A percentile compares a stretch with the other conserved stretches of the same genome.
Conservation (phyloP, 2,113 vertebrate species). For the Rutilus rutilus region DNA sequence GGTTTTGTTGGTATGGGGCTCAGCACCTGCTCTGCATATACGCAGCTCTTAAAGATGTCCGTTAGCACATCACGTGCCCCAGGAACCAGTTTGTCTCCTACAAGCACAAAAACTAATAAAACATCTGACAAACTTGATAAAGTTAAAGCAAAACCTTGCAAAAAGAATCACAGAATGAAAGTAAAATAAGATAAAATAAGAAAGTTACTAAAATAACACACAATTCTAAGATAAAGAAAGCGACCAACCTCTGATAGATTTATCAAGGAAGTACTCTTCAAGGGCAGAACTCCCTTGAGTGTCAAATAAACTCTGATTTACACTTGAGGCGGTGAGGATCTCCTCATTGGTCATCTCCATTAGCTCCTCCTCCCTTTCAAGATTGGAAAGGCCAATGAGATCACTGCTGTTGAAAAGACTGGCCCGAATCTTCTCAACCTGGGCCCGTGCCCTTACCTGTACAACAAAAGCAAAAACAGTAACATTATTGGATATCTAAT, state of each 20-base stretch:
- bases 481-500: neutral
- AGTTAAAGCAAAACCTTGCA: neutral
- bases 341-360: slow-evolving; percentile 98
- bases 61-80: slow-evolving; percentile 91
- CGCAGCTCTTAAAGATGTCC: slow-evolving; percentile 96
- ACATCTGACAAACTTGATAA: neutral
- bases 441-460: slow-evolving; percentile 93
- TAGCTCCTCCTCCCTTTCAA: slow-evolving; percentile 94
- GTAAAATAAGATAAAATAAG: no score
- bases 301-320: slow-evolving; percentile 97
- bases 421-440: slow-evolving; percentile 97
- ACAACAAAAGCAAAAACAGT: slow-evolving; percentile 3
- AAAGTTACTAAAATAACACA: neutral
- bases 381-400: slow-evolving; percentile 92
- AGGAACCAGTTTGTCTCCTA: slow-evolving; percentile 91
- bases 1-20: slow-evolving; percentile 91
- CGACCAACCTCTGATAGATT: slow-evolving; percentile 87
- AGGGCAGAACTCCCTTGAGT: slow-evolving; percentile 95
- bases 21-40: slow-evolving; percentile 92
- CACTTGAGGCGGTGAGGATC: slow-evolving; percentile 95
- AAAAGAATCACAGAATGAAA: neutral
- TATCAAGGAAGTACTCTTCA: slow-evolving; percentile 95
- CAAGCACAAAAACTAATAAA: neutral
- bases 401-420: slow-evolving; percentile 98
- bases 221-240: neutral